Base-by-base conservation (phyloP, 2,797 vertebrate genomes). In the Diplodus sargus region DNA sequence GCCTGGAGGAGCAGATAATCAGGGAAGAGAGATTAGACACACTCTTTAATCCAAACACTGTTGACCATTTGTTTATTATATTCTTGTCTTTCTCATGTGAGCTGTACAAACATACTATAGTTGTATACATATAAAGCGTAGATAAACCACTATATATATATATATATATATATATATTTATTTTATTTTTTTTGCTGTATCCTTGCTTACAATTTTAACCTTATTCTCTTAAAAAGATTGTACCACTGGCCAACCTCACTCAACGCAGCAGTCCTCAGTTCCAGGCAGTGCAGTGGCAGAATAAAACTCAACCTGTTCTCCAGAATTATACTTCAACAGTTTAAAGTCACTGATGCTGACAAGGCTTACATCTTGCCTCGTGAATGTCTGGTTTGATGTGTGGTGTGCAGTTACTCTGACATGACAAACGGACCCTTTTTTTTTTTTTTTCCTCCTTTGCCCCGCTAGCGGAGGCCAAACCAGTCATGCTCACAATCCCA, bases 401-500 rank as follows among this genome's bases (percentile, higher is more conserved):
- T 39, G 49, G 39, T 34, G 65, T 45, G 28, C 49, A 56, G 53
- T 67, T 39, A 28, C 60, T 56, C 58, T 60, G 76, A 79, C 52
- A 65, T 65, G 62, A 75, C 67, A 80, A 84, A 72, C 47, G 8
- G 69, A 56, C 59, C 70, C 34, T 25, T 25, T 25, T 25, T 25
- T n/a, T n/a, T n/a, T 28, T 34, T 34, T 85, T 68, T 72, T 80
- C 64, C 61, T 78, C 61, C 53, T 67, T 43, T 70, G 65, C n/a
- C 39, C 71, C 43, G 18, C 62, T 65, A 56, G 72, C 58, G 56
- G 45, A 47, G 62, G 74, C 74, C 54, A 70, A 82, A 82, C 49
- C 70, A 69, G 57, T 78, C 74, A 54, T 45, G 79, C 78, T 83
- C 75, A 81, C 77, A 77, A 75, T 82, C 83, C 77, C 48, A 72